Evolutionary conservation across 2,113 vertebrate genomes (phyloP).

Genomic region (Alectura lathami): DNA sequence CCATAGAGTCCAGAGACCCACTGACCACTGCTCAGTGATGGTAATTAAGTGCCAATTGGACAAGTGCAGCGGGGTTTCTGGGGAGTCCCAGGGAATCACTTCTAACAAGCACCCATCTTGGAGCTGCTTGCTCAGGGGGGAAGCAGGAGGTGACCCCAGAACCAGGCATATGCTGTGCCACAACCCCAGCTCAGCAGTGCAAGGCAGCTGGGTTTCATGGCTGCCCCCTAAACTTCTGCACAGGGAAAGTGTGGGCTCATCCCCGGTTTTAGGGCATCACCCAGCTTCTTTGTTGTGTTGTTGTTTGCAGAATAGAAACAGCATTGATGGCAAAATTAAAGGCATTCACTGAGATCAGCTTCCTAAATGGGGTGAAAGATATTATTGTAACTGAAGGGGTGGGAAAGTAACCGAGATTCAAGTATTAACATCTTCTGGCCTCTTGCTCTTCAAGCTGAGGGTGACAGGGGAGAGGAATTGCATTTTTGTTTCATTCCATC

Average conservation of each 20-base stretch:
- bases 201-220: background rate
- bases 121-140: background rate
- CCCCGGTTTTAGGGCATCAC: background rate
- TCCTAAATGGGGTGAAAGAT: background rate
- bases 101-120: accelerated
- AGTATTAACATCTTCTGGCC: background rate
- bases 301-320: background rate
- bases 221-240: background rate
- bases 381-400: background rate
- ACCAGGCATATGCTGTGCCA: accelerated
- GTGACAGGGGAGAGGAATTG: background rate
- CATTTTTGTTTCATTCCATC: background rate
- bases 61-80: background rate
- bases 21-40: accelerated
- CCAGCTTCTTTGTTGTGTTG: background rate
- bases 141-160: background rate
- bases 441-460: background rate
- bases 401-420: background rate
- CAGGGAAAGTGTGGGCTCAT: background rate
- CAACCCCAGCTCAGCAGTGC: accelerated
- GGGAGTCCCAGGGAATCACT: background rate
- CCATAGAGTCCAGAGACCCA: background rate
- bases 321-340: background rate
- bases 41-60: accelerated
- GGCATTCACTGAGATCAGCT: background rate